A percentile compares a stretch with the other conserved stretches of the same genome.
phyloP scores from a whole-genome alignment of 2,797 vertebrate species.

The Sebastes vulpes region DNA sequence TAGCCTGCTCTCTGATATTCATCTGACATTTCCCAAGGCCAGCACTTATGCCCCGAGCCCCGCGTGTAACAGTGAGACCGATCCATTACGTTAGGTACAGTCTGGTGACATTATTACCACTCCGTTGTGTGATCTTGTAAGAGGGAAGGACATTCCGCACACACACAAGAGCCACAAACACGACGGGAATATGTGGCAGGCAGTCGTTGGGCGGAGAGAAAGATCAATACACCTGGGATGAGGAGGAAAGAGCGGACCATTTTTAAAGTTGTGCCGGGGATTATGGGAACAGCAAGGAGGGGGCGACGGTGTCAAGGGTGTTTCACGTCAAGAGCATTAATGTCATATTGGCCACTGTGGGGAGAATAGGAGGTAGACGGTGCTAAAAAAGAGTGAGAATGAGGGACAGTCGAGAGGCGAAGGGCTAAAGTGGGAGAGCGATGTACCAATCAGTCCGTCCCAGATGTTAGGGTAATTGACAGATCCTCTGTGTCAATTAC shows the following conservation, averaged over 20 bases:
- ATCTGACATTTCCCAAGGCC: constrained; percentile 75
- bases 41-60: constrained; percentile 35
- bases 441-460: constrained; percentile 58
- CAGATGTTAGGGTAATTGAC: constrained; percentile 74
- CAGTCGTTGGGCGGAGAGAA: constrained; percentile 40
- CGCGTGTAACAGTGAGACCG: constrained; percentile 34
- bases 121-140: constrained; percentile 60
- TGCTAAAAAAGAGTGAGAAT: background rate
- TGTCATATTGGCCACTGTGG: constrained; percentile 48
- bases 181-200: constrained; percentile 35
- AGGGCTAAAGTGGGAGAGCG: constrained; percentile 35
- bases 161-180: constrained; percentile 9
- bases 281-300: constrained; percentile 42
- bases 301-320: constrained; percentile 69
- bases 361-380: background rate
- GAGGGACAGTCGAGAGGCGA: constrained; percentile 19
- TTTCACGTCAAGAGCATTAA: constrained; percentile 61
- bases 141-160: constrained; percentile 54
- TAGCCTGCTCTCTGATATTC: constrained; percentile 56
- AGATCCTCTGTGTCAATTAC: constrained; percentile 75
- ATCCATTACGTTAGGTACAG: constrained; percentile 72
- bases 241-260: constrained; percentile 59
- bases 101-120: constrained; percentile 73
- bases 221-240: constrained; percentile 76
- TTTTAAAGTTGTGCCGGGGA: constrained; percentile 66